Base-by-base conservation (phyloP, 2,888 invertebrate genomes). In the Anorthoa munda region DNA sequence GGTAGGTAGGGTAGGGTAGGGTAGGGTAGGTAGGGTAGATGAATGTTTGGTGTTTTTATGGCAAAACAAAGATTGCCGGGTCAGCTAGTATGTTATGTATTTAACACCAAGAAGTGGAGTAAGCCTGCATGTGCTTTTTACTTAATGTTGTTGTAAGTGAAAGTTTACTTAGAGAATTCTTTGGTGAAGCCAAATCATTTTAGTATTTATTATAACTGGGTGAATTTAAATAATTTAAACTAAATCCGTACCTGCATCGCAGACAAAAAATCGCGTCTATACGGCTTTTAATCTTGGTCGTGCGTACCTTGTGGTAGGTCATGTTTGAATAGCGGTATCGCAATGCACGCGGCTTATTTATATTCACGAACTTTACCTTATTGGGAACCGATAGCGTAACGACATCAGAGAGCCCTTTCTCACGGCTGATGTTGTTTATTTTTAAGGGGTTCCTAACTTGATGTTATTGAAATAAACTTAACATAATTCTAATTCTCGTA, bases 281-380 rank as follows among this genome's bases (percentile, higher is more conserved):
- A 55, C 61, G 51, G 55, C 77, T 78, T 77, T 87, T 82, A 79
- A 86, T 85, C 73, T 63, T 26, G 80, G 79, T 86, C 89, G 89
- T 89, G 88, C 86, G 81, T 85, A 81, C 65, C 71, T 81, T 82
- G 84, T 77, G 87, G 84, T 87, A 83, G 87, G 87, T 89, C 86
- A 89, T 81, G 88, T 82, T 74, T 69, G 50, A 39, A 64, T 88
- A 88, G 69, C 88, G 87, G 88, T 72, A 78, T 56, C 31, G 61
- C 46, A 72, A 78, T 87, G 73, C 75, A 80, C 64, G 69, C 65
- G 66, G 64, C 31, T 78, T 71, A 72, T 84, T 86, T 86, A 86
- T 75, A 79, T 83, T 69, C 84, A 81, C 69, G 84, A 81, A 74
- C 75, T 67, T 79, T 72, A 61, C 83, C 83, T 83, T 83, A 79